A percentile compares a stretch with the other conserved stretches of the same genome.
phyloP scores from a whole-genome alignment of 2,797 vertebrate genomes.

The Neomorphus geoffroyi region DNA sequence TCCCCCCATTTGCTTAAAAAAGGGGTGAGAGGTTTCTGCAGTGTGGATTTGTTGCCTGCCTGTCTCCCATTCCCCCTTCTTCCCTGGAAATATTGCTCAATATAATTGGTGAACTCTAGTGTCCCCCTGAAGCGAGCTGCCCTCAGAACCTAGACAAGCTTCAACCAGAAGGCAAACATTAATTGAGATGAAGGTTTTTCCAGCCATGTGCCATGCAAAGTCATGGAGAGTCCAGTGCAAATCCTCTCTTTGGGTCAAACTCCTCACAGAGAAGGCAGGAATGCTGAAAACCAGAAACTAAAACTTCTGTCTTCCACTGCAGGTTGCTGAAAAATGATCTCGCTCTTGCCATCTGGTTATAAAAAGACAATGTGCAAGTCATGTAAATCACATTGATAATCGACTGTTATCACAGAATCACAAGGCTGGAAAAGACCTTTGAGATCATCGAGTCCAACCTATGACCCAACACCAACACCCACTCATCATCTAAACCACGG shows the following conservation, averaged over 20 bases:
- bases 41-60: neutral
- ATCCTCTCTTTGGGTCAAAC: neutral
- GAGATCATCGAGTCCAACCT: too few relatives aligned
- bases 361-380: neutral
- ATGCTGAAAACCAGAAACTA: neutral
- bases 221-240: neutral
- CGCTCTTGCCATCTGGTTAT: neutral
- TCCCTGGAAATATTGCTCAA: rapidly evolving
- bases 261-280: neutral
- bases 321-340: neutral
- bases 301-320: neutral
- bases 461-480: too few relatives aligned
- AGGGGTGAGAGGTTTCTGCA: neutral
- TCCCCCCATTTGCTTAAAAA: neutral
- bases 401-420: too few relatives aligned
- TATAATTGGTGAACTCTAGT: neutral
- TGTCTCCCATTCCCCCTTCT: neutral
- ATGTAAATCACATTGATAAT: neutral
- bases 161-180: neutral
- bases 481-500: too few relatives aligned
- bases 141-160: neutral
- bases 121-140: neutral
- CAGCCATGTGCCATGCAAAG: neutral
- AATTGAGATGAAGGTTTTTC: neutral
- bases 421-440: too few relatives aligned